phyloP scores from a whole-genome alignment of 2,888 invertebrate genomes.

The Junonia oenone region DNA sequence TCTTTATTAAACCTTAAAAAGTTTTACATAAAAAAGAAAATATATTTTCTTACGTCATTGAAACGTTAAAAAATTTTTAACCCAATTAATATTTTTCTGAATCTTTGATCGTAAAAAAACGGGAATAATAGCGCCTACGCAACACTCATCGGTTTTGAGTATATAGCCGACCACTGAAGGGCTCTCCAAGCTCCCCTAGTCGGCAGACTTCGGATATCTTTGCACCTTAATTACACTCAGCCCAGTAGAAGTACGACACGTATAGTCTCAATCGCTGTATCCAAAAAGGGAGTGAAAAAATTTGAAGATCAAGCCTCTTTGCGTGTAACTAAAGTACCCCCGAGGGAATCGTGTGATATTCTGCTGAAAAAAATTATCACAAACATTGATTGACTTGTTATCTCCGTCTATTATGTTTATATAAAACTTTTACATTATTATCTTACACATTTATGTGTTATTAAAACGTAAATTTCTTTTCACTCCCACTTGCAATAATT shows the following conservation, averaged over 20 bases:
- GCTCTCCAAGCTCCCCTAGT: slow-evolving; percentile 57
- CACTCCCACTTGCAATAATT: neutral
- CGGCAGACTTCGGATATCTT: slow-evolving; percentile 73
- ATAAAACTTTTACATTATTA: neutral
- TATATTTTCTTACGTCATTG: neutral
- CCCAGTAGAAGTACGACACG: slow-evolving; percentile 63
- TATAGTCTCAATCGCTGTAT: slow-evolving; percentile 52
- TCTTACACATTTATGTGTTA: neutral
- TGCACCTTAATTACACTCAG: slow-evolving; percentile 76
- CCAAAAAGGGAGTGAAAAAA: slow-evolving; percentile 50
- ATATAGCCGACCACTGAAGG: slow-evolving; percentile 64
- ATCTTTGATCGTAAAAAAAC: slow-evolving; percentile 63
- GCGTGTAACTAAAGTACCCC: slow-evolving; percentile 42
- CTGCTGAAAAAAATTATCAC: slow-evolving; percentile 15
- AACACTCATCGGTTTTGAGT: slow-evolving; percentile 67
- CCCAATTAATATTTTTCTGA: slow-evolving; percentile 66
- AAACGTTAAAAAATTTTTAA: slow-evolving; percentile 11
- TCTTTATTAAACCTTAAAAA: too few relatives aligned
- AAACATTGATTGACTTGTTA: neutral
- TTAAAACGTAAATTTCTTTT: neutral
- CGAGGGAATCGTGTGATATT: slow-evolving; percentile 14
- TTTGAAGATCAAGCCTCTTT: slow-evolving; percentile 50
- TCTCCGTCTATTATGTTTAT: neutral
- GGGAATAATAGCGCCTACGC: slow-evolving; percentile 60
- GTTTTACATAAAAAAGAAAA: neutral